Base-by-base conservation (phyloP, 2,888 invertebrate species). In the Biston betularia region DNA sequence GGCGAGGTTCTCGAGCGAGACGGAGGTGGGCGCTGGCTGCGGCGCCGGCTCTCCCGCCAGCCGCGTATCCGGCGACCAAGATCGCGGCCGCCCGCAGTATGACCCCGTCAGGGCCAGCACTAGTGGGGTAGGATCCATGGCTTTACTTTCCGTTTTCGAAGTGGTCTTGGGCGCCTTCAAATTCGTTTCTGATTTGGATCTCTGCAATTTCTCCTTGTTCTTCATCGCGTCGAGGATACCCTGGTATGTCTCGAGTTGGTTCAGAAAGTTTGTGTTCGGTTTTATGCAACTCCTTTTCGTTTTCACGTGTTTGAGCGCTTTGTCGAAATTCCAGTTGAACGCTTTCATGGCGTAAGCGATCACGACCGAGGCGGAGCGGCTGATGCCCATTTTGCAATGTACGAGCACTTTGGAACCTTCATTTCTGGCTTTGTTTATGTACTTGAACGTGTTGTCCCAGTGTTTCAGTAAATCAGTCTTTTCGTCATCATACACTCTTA, bases 331-430 rank as follows among this genome's bases (percentile, higher is more conserved):
- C 98, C 98, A 98, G 85, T 97, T 97, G 89, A 97, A 97, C 24
- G 98, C 98, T 91, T 99, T 99, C 99, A 99, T 99, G 34, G 98
- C 98, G 92, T 98, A 99, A 0, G 99, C 99, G 81, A 99, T 98
- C 35, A 99, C 99, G 35, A 99, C 99, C 3, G 99, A 99, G 6
- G 99, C 99, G 34, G 99, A 99, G 74, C 99, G 95, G 88, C 99
- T 99, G 70, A 99, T 98, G 34, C 99, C 99, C 98, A 99, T 99
- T 94, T 99, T 99, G 90, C 99, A 99, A 89, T 99, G 99, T 58
- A 99, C 99, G 79, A 99, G 94, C 64, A 99, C 98, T 92, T 98
- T 98, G 65, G 98, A 98, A 63, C 98, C 98, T 81, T 97, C 96
- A 79, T 97, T 96, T 88, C 96, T 96, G 62, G 99, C 99, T 89